Evolutionary conservation across 2,113 vertebrate genomes (phyloP), one percentile per base, ranked within the genome.

Genomic region (Anolis carolinensis): DNA sequence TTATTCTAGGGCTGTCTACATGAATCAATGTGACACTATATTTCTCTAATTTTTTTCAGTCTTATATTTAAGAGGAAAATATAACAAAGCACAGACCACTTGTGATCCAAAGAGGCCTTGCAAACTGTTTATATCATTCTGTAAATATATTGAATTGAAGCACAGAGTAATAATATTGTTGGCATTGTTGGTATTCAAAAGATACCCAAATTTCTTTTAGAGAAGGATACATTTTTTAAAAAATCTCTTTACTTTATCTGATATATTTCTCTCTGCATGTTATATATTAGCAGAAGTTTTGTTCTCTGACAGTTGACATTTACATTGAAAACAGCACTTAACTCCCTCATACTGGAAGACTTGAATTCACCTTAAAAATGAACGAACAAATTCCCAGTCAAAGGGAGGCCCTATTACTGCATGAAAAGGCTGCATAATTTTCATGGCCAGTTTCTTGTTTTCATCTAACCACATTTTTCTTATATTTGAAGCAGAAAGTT

Each of bases 121-220:
- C 21, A 18, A 48, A 81, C 81, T 52, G 20, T n/a, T 44, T 76
- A 55, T 76, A 44, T 62, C 10, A 9, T 81, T 59, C 25, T 83
- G 52, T 85, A 44, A 71, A 44, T 62, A 25, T 39, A 32, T 67
- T 68, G 9, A 68, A 68, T 74, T 67, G n/a, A 75, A 81, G 25
- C 48, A 76, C 71, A 85, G 74, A 82, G 48, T 73, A 36, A 0
- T 65, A 0, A 0, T 8, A 0, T 0, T 62, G 70, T 73, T 23
- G 23, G 27, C 39, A 44, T 0, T 62, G 50, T 84, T 32, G 5
- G 34, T 18, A 5, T 36, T 4, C 63, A 62, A 36, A 0, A 81
- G 84, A 73, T 1, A 11, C 0, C 21, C 78, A 52, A 18, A 75
- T 32, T 65, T 75, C 55, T 84, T 75, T 44, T 75, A 75, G 0